Evolutionary conservation across 2,797 vertebrate species (phyloP), one percentile per base, ranked within the genome.

Genomic region (Girardinus metallicus): DNA sequence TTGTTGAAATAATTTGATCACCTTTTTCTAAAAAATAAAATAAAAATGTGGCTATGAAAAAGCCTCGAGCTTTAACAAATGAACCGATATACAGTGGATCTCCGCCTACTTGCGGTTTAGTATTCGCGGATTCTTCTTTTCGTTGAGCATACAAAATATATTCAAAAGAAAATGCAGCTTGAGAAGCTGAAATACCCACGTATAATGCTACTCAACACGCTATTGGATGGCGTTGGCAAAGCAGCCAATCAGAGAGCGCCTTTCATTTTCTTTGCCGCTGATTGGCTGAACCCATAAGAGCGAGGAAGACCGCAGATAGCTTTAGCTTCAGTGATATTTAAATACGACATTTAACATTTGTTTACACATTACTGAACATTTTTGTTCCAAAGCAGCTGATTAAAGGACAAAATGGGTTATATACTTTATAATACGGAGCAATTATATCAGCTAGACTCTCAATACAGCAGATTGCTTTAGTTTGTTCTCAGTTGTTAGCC

Each of bases 401-500:
- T 39, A 23, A 39, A 39, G 34, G 64, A 68, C 60, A 41, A 41
- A 41, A 68, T 41, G 8, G 36, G 23, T 23, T 5, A 26, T 5
- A 4, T 4, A 15, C 1, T 36, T 36, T 26, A 36, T 8, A 13
- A 80, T 34, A 26, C 15, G 12, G 51, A 23, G 44, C 29, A 46
- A 18, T 73, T 29, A 43, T 36, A 16, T 47, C 70, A 11, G 36
- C 49, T 39, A n/a, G 55, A 75, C 29, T 29, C 41, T 62, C n/a
- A 75, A 11, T 31, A 29, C 64, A 46, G 55, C 26, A 39, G 31
- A 49, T 49, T 36, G 55, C 34, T 64, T 39, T 9, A 41, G 36
- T 41, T 62, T 80, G 15, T n/a, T 44, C 29, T 73, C 66, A 47
- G 64, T 49, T 64, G 41, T 78, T 39, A 70, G 29, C 9, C 47